Evolutionary conservation across 2,797 vertebrate species (phyloP).

Genomic region (Triplophysa yarkandensis): DNA sequence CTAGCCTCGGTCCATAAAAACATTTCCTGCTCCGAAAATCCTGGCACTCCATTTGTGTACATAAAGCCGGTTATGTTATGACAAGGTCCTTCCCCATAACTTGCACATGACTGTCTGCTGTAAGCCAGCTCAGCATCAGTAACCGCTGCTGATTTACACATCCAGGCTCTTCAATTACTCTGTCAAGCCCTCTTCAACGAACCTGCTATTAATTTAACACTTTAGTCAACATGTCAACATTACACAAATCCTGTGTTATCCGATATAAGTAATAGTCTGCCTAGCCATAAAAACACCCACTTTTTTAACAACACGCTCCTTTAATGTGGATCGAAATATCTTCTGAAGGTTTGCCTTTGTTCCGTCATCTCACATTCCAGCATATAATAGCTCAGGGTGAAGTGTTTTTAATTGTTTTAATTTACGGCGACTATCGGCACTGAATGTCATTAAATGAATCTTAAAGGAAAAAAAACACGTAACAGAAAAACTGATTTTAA

Average conservation of each 20-base stretch:
- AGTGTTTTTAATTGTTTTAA: constrained; percentile 31
- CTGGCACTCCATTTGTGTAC: constrained; percentile 56
- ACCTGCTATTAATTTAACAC: constrained; percentile 35
- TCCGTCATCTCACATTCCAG: constrained; percentile 38
- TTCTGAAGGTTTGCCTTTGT: constrained; percentile 47
- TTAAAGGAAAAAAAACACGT: neutral
- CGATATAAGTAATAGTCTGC: constrained; percentile 27
- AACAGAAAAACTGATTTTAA: constrained; percentile 33
- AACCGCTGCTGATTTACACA: constrained; percentile 52
- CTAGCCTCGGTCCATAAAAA: constrained; percentile 57
- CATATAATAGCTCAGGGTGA: constrained; percentile 44
- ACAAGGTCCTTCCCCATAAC: constrained; percentile 57
- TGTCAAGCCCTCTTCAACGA: constrained; percentile 23
- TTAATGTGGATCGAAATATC: constrained; percentile 19
- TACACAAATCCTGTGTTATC: constrained; percentile 41
- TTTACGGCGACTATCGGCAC: neutral
- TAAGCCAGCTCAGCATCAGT: constrained; percentile 49
- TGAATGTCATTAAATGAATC: constrained; percentile 9
- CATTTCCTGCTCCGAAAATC: constrained; percentile 59
- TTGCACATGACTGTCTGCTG: constrained; percentile 52
- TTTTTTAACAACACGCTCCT: neutral
- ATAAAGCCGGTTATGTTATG: constrained; percentile 59
- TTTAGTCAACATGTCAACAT: constrained; percentile 50
- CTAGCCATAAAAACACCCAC: neutral
- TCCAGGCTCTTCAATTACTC: constrained; percentile 23